Evolutionary conservation across 1,140 invertebrate species (phyloP), one percentile per base, ranked within the genome.

Genomic region (Trypoxylus dichotomus): DNA sequence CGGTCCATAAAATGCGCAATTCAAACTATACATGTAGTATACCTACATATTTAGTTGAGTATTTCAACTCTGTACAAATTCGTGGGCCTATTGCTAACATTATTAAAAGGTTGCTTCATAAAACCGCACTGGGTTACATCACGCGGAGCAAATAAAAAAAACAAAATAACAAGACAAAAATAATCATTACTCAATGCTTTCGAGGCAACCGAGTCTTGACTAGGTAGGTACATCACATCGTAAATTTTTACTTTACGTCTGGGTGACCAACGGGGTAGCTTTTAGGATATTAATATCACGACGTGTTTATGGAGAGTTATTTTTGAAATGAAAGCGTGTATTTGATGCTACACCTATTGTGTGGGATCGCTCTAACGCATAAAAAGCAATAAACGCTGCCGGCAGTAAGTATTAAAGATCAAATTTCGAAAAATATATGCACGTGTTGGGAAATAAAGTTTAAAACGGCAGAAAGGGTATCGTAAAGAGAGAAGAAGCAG

Each of bases 201-300:
- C 43, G 43, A 47, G 13, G 32, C 3, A 47, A 47, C 3, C 3
- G 13, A 47, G 13, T 13, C 43, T 47, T 47, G 43, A 47, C 13
- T 7, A 47, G 11, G 43, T 6, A 11, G 8, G 43, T n/a, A n/a
- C n/a, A 47, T 8, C 43, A 8, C 10, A 37, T 37, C 32, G 32
- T 37, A 37, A 37, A 37, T 37, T 37, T 37, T 5, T 7, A 37
- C 32, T 7, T 37, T 37, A 37, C 32, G 32, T 37, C 32, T 37
- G 3, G 21, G 10, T 7, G 60, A 63, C 60, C 60, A 63, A 63
- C 60, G 60, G 60, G 60, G 60, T 63, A 63, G 19, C 19, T 24
- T 24, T 63, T 63, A 63, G 19, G 60, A 25, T 63, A 63, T 63
- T 63, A 63, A 63, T 63, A 63, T 63, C 60, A 3, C 10, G 43